Conservation (phyloP, 2,113 vertebrate genomes). For the Meleagris gallopavo region DNA sequence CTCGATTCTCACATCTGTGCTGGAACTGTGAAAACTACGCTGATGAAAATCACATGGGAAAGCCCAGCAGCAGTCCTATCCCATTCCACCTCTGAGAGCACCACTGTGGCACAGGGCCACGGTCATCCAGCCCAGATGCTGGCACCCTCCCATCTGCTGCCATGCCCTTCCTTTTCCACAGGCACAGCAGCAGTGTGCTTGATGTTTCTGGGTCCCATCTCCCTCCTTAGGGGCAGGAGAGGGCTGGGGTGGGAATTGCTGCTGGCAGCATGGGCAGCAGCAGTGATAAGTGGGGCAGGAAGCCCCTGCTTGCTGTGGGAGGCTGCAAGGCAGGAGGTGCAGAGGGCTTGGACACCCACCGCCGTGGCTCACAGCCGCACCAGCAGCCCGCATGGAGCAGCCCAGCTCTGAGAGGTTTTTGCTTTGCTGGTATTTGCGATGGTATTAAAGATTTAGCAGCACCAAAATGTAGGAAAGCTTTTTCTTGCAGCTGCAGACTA, state of each 20-base stretch:
- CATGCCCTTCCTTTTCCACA: background rate
- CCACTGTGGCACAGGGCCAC: background rate
- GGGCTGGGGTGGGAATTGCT: background rate
- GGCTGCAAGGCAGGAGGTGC: background rate
- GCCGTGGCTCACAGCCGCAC: background rate
- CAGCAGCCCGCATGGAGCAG: background rate
- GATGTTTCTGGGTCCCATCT: background rate
- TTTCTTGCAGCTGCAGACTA: background rate
- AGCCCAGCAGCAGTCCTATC: background rate
- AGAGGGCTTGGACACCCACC: background rate
- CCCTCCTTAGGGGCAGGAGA: background rate
- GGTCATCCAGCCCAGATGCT: background rate
- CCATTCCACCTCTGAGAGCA: background rate
- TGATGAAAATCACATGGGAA: background rate
- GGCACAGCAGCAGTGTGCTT: background rate
- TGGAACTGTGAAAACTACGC: background rate
- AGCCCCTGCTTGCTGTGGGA: background rate
- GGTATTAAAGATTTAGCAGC: slow-evolving; percentile 27
- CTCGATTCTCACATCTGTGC: background rate
- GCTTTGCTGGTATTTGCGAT: background rate
- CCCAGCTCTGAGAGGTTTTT: background rate
- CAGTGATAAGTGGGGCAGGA: background rate
- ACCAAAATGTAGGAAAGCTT: background rate
- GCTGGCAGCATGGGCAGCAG: background rate
- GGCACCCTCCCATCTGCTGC: background rate